Conservation (phyloP, 2,797 vertebrate species). For the Lemur catta region DNA sequence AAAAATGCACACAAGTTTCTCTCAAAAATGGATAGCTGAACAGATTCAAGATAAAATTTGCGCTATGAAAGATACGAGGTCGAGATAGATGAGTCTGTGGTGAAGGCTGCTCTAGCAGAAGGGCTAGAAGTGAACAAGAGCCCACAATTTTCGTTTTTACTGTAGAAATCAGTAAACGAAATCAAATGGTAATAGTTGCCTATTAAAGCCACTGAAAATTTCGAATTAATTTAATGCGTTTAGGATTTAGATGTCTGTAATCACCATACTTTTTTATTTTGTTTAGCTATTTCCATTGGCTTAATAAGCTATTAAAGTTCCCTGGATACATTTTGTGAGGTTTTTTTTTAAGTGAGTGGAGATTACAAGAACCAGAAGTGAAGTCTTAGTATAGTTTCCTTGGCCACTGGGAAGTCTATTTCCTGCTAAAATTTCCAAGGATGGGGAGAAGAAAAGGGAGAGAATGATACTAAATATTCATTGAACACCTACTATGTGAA, state of each 20-base stretch:
- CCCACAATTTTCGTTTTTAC: slow-evolving; percentile 70
- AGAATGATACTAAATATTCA: neutral
- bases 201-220: slow-evolving; percentile 38
- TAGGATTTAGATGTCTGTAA: slow-evolving; percentile 36
- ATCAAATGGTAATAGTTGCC: slow-evolving; percentile 57
- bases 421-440: slow-evolving; percentile 54
- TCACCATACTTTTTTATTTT: slow-evolving; percentile 50
- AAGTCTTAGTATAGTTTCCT: slow-evolving; percentile 63
- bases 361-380: slow-evolving; percentile 64
- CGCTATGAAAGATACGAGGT: slow-evolving; percentile 24
- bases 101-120: slow-evolving; percentile 28
- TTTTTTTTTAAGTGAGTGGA: slow-evolving; percentile 45
- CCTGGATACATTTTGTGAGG: slow-evolving; percentile 51
- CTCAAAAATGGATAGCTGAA: slow-evolving; percentile 20
- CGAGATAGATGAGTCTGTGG: slow-evolving; percentile 17
- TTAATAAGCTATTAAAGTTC: slow-evolving; percentile 65
- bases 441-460: neutral
- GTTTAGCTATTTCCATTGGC: slow-evolving; percentile 47
- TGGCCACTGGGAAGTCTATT: slow-evolving; percentile 47
- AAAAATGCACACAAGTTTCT: neutral
- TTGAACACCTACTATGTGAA: slow-evolving; percentile 33
- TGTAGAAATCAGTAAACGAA: slow-evolving; percentile 37
- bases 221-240: slow-evolving; percentile 61
- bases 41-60: slow-evolving; percentile 33
- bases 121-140: slow-evolving; percentile 40